phyloP scores from a whole-genome alignment of 2,888 invertebrate species.

The Eupithecia pulchellata region DNA sequence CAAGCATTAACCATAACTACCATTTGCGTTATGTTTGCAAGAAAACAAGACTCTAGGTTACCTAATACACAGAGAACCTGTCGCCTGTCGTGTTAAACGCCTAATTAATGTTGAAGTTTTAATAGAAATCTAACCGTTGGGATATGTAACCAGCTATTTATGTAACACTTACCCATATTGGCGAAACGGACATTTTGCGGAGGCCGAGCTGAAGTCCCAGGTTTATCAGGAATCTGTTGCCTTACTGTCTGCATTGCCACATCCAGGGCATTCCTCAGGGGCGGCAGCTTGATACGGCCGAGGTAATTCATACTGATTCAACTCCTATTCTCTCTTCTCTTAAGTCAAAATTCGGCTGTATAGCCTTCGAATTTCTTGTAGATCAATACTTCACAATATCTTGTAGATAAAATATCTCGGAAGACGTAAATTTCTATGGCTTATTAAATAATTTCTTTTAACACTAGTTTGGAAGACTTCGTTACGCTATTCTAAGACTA shows the following conservation, averaged over 20 bases:
- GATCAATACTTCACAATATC: conserved; percentile 28
- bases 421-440: conserved; percentile 52
- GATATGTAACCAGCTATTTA: background rate
- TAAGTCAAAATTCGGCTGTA: conserved; percentile 31
- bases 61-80: background rate
- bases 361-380: conserved; percentile 28
- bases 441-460: conserved; percentile 41
- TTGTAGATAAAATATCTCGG: conserved; percentile 52
- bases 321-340: conserved; percentile 22
- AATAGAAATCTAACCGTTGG: background rate
- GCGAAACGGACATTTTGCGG: conserved; percentile 84
- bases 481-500: conserved; percentile 67
- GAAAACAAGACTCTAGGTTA: too few relatives aligned
- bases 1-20: background rate
- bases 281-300: conserved; percentile 88
- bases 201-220: conserved; percentile 78
- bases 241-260: conserved; percentile 93
- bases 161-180: conserved; percentile 71
- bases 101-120: background rate
- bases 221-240: conserved; percentile 90
- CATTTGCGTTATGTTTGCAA: background rate
- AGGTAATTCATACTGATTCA: conserved; percentile 63
- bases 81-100: too few relatives aligned
- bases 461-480: conserved; percentile 79
- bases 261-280: conserved; percentile 90